Percentiles rank a stretch among this genome's conserved stretches.
These are phyloP conservation scores for Zoanthus gigantus DNA, from an alignment of 92 coral and sea anemone species.

Conservation along the genomic window DNA sequence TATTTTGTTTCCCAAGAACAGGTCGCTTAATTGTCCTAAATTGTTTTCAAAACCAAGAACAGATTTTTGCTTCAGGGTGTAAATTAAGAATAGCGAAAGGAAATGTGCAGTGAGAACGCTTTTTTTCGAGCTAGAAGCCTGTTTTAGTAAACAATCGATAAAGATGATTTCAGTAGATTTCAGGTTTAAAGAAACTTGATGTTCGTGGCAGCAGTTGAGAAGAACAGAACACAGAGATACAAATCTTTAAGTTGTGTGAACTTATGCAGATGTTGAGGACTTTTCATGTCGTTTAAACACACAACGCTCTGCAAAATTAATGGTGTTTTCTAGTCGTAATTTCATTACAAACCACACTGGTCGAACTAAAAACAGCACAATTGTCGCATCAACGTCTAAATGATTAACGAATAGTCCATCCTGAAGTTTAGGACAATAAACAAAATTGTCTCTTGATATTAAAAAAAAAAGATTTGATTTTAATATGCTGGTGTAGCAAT, in stretches of 20 bases:
- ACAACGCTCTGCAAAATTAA: conserved; percentile 39
- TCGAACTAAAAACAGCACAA: not conserved
- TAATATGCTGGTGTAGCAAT: not conserved
- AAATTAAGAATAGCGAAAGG: not conserved
- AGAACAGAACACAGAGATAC: conserved; percentile 8
- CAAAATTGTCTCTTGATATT: conserved; percentile 21
- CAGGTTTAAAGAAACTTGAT: not conserved
- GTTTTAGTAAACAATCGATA: not conserved
- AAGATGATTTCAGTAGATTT: not conserved
- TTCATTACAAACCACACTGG: conserved; percentile 25
- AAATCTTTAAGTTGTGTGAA: conserved; percentile 28
- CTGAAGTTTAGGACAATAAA: not conserved
- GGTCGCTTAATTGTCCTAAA: conserved; percentile 34
- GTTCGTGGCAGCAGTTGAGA: no score
- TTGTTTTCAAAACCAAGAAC: conserved; percentile 40
- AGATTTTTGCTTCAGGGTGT: conserved; percentile 36
- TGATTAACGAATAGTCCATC: conserved; percentile 4
- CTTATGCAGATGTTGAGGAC: conserved; percentile 33
- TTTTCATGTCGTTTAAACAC: conserved; percentile 14
- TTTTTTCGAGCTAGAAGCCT: not conserved
- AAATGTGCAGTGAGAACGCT: not conserved
- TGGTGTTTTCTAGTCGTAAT: conserved; percentile 40
- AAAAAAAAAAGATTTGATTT: conserved; percentile 15
- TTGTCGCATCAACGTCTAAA: conserved; percentile 26
- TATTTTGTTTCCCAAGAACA: conserved; percentile 52